Base-by-base conservation (phyloP, 1,140 invertebrate species). In the Trichogramma pretiosum region DNA sequence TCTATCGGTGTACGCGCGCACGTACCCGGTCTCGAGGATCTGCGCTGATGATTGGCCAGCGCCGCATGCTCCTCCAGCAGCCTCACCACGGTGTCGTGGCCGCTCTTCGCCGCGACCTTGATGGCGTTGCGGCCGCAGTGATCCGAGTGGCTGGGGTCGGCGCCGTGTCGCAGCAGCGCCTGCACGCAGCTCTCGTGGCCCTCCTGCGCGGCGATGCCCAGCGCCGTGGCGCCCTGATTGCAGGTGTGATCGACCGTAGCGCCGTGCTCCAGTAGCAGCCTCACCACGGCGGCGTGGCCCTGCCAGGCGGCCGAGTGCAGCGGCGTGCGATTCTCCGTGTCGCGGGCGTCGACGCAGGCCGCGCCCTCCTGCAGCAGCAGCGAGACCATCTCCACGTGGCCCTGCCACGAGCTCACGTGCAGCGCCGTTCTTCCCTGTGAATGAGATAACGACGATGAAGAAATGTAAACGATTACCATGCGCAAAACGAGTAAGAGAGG, bases 221-320 rank as follows among this genome's bases (percentile, higher is more conserved):
- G 70, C 28, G 92, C 89, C 37, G 93, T 96, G 26, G 93, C 93
- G 24, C 93, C 93, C 73, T 90, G 86, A 64, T 92, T 93, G 63
- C 93, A 96, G 8, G 88, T 87, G 61, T 94, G 89, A 72, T 94
- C 84, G 13, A 91, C 86, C 47, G 77, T 72, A 0, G 91, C 86
- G 5, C 84, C 83, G 54, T 82, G 78, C 59, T 85, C 81, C 13
- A 93, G 70, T 9, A 97, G 70, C 28, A 93, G 71, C 40, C 83
- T 77, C 33, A 96, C 89, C 28, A 92, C 87, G 42, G 82, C 78
- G 18, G 82, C 79, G 57, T 94, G 88, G 8, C 93, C 93, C 64
- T 94, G 88, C 92, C 92, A 96, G 39, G 89, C 87, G n/a, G 92
- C 92, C 14, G 89, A 92, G 71, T 95, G 92, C 46, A 96, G 66